Conservation (phyloP, 2,888 invertebrate genomes). For the Coelopa pilipes region DNA sequence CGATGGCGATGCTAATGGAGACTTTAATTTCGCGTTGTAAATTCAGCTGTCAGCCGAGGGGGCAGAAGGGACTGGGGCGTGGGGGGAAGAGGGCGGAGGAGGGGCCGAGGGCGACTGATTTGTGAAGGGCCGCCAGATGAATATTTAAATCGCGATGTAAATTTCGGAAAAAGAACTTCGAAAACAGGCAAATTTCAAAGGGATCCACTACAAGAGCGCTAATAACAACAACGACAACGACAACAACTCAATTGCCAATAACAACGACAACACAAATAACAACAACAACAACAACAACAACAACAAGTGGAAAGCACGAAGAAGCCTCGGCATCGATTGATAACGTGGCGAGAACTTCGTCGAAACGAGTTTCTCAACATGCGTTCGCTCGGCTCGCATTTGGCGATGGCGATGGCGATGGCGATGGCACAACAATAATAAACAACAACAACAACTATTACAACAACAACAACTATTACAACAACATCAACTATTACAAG, state of each 20-base stretch:
- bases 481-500: not conserved
- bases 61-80: too few species aligned
- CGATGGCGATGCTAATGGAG: too few species aligned
- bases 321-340: not conserved
- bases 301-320: not conserved
- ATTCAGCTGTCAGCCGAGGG: too few species aligned
- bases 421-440: too few species aligned
- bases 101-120: not conserved
- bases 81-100: not conserved
- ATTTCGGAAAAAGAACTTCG: not conserved
- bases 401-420: too few species aligned
- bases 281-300: not conserved
- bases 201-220: too few species aligned
- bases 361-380: constrained; percentile 41
- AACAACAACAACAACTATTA: too few species aligned
- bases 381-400: too few species aligned
- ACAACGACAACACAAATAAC: not conserved
- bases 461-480: not conserved
- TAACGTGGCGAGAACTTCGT: constrained; percentile 9
- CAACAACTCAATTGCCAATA: not conserved
- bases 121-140: not conserved
- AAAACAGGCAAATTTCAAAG: not conserved
- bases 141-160: not conserved
- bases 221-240: too few species aligned
- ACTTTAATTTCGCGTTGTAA: too few species aligned